phyloP scores from a whole-genome alignment of 2,888 invertebrate species.

The Eumacrocentrus americanus region DNA sequence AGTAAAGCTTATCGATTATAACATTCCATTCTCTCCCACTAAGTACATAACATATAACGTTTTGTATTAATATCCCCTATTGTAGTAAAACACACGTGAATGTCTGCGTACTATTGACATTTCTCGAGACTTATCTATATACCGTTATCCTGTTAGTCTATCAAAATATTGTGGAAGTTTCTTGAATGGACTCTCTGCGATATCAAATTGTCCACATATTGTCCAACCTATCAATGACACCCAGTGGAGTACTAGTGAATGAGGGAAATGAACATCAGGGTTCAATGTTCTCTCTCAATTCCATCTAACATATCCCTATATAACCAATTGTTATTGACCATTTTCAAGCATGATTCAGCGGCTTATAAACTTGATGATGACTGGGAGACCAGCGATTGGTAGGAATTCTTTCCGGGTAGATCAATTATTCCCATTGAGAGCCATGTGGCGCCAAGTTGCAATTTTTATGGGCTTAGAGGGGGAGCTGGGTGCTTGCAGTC shows the following conservation, averaged over 20 bases:
- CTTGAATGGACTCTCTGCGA: background rate
- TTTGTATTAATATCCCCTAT: too few relatives aligned
- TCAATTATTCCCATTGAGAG: constrained; percentile 2
- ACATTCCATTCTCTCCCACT: background rate
- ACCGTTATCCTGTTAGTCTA: background rate
- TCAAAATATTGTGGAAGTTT: background rate
- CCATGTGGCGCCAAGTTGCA: constrained; percentile 3
- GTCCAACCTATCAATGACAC: too few relatives aligned
- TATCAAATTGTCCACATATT: background rate
- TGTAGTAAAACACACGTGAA: too few relatives aligned
- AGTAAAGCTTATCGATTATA: background rate
- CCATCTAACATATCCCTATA: background rate
- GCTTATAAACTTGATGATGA: background rate
- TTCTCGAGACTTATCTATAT: background rate
- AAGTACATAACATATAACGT: background rate
- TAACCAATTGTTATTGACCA: too few relatives aligned
- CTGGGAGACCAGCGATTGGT: background rate
- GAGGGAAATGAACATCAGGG: background rate
- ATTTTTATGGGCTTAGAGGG: constrained; percentile 8
- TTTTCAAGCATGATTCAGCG: too few relatives aligned
- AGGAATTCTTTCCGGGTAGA: background rate
- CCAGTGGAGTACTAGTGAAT: too few relatives aligned
- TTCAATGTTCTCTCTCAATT: background rate
- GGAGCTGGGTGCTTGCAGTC: too few relatives aligned
- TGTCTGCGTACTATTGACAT: background rate